Conservation (phyloP, 37 sponge, comb jelly and placozoan species). For the Chondrosia reniformis region DNA sequence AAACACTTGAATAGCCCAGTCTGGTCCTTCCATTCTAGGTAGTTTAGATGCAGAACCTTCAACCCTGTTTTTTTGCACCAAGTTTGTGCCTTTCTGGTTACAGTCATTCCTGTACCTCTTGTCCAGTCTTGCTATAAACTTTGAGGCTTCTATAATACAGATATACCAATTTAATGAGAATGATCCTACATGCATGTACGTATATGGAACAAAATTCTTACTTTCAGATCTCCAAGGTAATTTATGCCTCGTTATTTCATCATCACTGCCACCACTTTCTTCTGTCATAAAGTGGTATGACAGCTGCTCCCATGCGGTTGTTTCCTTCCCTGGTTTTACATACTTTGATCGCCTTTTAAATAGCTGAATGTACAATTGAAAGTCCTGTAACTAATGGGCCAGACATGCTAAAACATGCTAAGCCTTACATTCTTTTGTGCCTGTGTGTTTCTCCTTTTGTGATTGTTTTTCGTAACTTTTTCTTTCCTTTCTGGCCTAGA, state of each 20-base stretch:
- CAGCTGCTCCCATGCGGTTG: neutral
- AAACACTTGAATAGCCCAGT: slow-evolving; percentile 5
- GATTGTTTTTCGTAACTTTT: neutral
- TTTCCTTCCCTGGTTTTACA: neutral
- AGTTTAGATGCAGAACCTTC: neutral
- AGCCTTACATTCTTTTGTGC: slow-evolving; percentile 6
- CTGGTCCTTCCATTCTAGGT: neutral
- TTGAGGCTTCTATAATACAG: neutral
- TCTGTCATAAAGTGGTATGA: slow-evolving; percentile 12
- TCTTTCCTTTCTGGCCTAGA: neutral
- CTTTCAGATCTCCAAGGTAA: slow-evolving; percentile 13
- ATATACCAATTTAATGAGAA: too few relatives aligned
- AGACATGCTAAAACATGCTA: too few relatives aligned
- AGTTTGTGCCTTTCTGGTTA: neutral
- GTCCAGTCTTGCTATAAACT: slow-evolving; percentile 9
- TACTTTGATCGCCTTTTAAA: slow-evolving; percentile 3
- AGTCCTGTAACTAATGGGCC: neutral
- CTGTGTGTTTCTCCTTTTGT: neutral
- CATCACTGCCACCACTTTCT: slow-evolving; percentile 7
- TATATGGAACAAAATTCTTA: too few relatives aligned
- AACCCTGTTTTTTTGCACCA: neutral
- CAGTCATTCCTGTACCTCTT: neutral
- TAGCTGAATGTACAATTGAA: slow-evolving; percentile 3
- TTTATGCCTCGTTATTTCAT: slow-evolving; percentile 4
- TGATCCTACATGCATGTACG: too few relatives aligned